Evolutionary conservation across 2,113 vertebrate genomes (phyloP).

Genomic region (Tretioscincus oriximinensis): DNA sequence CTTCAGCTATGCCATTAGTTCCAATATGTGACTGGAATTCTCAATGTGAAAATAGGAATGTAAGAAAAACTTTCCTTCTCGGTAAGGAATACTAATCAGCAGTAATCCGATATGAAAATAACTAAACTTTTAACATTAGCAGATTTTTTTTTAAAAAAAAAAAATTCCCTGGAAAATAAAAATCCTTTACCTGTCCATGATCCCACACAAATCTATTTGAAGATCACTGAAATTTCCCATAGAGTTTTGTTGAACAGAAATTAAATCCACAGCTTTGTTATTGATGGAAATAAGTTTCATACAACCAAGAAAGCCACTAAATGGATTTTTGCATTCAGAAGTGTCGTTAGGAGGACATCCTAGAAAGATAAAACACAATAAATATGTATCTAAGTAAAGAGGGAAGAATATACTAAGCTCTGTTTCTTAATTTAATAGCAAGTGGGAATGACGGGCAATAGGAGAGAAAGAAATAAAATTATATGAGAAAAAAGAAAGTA

Average conservation of each 20-base stretch:
- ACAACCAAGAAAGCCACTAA: constrained; percentile 87
- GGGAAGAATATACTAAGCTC: not conserved
- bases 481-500: no score
- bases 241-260: constrained; percentile 83
- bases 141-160: not conserved
- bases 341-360: constrained; percentile 79
- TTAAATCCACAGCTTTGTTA: constrained; percentile 79
- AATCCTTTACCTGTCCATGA: constrained; percentile 85
- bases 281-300: constrained; percentile 82
- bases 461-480: not conserved
- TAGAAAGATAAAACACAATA: constrained; percentile 61
- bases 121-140: not conserved
- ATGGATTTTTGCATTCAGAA: constrained; percentile 77
- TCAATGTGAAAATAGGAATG: no score
- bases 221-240: constrained; percentile 90
- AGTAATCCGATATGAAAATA: not conserved
- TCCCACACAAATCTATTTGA: constrained; percentile 91
- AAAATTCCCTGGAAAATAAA: not conserved
- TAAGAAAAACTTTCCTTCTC: not conserved
- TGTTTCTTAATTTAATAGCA: not conserved
- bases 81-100: no score
- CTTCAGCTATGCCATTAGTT: no score
- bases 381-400: not conserved
- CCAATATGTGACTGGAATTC: no score
- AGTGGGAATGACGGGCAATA: not conserved